Base-by-base conservation (phyloP, 2,888 invertebrate genomes). In the Zaprionus obscuricornis region DNA sequence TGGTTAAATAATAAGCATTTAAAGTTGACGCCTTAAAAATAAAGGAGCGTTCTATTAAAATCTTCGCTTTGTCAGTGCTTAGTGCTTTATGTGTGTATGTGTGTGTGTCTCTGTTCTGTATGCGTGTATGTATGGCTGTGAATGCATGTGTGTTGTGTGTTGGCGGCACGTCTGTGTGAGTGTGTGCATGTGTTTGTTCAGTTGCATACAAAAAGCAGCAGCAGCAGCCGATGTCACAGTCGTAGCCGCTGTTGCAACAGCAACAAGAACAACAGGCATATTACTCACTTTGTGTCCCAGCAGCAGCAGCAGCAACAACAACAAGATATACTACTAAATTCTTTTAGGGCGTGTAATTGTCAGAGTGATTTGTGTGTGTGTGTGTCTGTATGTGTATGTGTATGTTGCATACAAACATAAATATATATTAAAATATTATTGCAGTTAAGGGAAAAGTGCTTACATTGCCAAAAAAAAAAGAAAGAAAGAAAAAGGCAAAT, bases 1-100 rank as follows among this genome's bases (percentile, higher is more conserved):
- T n/a, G n/a, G n/a, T n/a, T n/a, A 45, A 42, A 22, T 39, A 16
- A 14, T 8, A 16, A 58, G 31, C 31, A 54, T 20, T 8, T 47
- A 63, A 70, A 76, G 57, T 42, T 43, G 34, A 66, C 77, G 74
- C 64, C 56, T 66, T 39, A 29, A 13, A 39, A 57, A n/a, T n/a
- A 24, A 13, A 74, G 79, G 62, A 76, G 83, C 24, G 58, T 76
- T 74, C 78, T 70, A 63, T 74, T 63, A 43, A 81, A 83, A 81
- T 73, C 74, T 56, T 69, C 72, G 62, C 85, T 84, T 76, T 84
- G 85, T 81, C 77, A 73, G 72, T 79, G 45, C 31, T 14, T 40
- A 24, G 36, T 29, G 42, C n/a, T n/a, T n/a, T 57, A 50, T 42
- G 49, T 45, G 54, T 36, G 49, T 46, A 52, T 66, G 39, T 42